Evolutionary conservation across 2,113 vertebrate species (phyloP), one percentile per base, ranked within the genome.

Genomic region (Sylvilagus bachmani): DNA sequence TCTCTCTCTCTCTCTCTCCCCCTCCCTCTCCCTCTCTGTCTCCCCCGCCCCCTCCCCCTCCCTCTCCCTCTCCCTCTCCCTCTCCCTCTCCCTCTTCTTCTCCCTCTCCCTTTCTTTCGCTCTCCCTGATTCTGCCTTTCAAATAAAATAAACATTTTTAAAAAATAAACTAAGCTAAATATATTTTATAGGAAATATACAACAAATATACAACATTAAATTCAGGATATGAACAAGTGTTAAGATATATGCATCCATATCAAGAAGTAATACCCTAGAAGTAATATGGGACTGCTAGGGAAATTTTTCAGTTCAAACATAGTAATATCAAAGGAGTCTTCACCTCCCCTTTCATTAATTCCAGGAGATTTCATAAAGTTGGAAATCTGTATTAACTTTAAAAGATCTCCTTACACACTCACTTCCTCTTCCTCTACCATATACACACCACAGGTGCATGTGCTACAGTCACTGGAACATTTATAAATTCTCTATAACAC

Each of bases 231-330:
- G 29, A 70, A 70, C 25, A 89, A 89, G 14, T 22, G 75, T 74
- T 84, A 81, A 85, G 25, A 70, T 66, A 24, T 81, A 80, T 80
- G 17, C 31, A 75, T 90, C 16, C 29, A 44, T 29, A 33, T 74
- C 25, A 90, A 75, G 80, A 38, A 38, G 38, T 38, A 38, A 49
- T 75, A 75, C 13, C n/a, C 27, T n/a, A 89, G 53, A 7, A 91
- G 25, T 38, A 89, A 91, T 38, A 69, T 2, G 86, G 7, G 85
- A 93, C 85, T 74, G 69, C 81, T 70, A 84, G 66, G 67, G 51
- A 92, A 62, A 25, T 74, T 93, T 64, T 71, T 78, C 62, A 86
- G 24, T 94, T 92, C 38, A 66, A 90, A 78, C 87, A 94, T 67
- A 66, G 77, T 53, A 29, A 88, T 51, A 71, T 12, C 31, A 79